Conservation (phyloP, 2,888 invertebrate genomes). For the Hermodice carunculata region DNA sequence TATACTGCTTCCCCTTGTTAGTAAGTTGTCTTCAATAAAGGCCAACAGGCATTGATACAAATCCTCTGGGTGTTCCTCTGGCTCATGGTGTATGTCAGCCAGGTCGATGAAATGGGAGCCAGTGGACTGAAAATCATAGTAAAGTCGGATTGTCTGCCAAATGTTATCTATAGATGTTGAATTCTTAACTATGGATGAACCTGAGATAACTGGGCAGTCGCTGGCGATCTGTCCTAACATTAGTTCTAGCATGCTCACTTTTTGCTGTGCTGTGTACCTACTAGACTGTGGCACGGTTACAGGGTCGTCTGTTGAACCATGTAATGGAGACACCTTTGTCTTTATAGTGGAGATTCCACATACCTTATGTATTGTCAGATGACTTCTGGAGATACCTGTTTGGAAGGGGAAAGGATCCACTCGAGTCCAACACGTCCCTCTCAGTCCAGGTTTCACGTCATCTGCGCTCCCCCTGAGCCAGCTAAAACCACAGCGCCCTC, state of each 20-base stretch:
- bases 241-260: slow-evolving; percentile 1
- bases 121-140: slow-evolving; percentile 27
- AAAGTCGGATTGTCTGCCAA: slow-evolving; percentile 19
- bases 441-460: too few relatives aligned
- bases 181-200: neutral
- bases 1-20: slow-evolving; percentile 23
- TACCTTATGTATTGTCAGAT: too few relatives aligned
- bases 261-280: slow-evolving; percentile 1
- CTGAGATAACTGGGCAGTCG: slow-evolving; percentile 10
- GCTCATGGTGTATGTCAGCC: slow-evolving; percentile 21
- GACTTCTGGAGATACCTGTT: too few relatives aligned
- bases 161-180: slow-evolving; percentile 19
- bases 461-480: too few relatives aligned
- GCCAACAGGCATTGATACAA: slow-evolving; percentile 38
- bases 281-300: neutral
- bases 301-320: slow-evolving; percentile 15
- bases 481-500: too few relatives aligned
- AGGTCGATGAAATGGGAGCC: slow-evolving; percentile 24
- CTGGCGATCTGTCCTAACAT: slow-evolving; percentile 19
- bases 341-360: too few relatives aligned
- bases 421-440: too few relatives aligned
- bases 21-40: slow-evolving; percentile 39
- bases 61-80: slow-evolving; percentile 38
- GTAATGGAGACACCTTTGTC: too few relatives aligned
- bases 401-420: too few relatives aligned